Conservation (phyloP, 2,113 vertebrate genomes). For the Tylochromis polylepis region DNA sequence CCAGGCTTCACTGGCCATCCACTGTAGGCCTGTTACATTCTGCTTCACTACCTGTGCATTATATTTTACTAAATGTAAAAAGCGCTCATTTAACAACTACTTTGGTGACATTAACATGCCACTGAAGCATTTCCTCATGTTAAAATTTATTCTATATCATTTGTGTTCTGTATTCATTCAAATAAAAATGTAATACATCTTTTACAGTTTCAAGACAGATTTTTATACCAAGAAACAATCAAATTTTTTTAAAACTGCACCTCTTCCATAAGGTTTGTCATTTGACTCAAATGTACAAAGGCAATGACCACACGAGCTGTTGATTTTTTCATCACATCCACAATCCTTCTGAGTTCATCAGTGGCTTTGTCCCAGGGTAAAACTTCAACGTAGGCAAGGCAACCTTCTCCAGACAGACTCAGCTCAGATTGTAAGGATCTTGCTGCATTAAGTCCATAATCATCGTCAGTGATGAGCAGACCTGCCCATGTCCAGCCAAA, state of each 20-base stretch:
- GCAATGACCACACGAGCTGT: constrained; percentile 21
- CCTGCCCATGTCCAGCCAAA: constrained; percentile 16
- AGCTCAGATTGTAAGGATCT: constrained; percentile 11
- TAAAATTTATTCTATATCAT: neutral
- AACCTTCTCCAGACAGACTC: neutral
- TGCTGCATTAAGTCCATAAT: constrained; percentile 9
- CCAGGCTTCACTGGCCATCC: constrained; percentile 26
- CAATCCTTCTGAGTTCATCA: neutral
- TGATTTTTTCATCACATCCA: constrained; percentile 2
- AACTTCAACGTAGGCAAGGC: constrained; percentile 36
- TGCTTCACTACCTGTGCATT: neutral
- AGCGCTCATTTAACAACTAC: neutral
- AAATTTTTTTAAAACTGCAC: too few species aligned
- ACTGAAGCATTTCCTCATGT: too few species aligned
- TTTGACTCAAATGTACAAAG: constrained; percentile 13
- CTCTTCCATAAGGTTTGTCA: too few species aligned
- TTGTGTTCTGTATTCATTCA: neutral
- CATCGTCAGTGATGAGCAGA: constrained; percentile 3
- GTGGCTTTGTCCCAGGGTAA: constrained; percentile 25
- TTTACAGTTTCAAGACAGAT: neutral
- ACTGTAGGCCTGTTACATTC: neutral
- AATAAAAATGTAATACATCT: neutral
- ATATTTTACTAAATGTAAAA: neutral
- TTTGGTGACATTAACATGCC: neutral
- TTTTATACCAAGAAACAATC: too few species aligned